Percentiles rank a stretch among this genome's conserved stretches.
Conservation (phyloP, 92 coral and sea anemone genomes). For the Parazoanthus atlanticus region DNA sequence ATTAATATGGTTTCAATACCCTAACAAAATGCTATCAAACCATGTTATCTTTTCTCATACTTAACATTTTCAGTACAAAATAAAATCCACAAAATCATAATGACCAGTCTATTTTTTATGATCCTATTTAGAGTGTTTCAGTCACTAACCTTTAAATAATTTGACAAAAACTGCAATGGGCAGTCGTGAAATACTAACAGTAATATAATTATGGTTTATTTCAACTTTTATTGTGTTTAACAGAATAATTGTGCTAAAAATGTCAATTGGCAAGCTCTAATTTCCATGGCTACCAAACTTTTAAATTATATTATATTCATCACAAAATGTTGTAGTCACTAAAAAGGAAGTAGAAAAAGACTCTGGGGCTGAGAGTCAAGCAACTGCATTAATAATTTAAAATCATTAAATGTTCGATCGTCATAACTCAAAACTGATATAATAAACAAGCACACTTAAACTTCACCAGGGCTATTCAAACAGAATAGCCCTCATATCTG, state of each 20-base stretch:
- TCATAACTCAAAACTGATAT: constrained; percentile 5
- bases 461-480: constrained; percentile 16
- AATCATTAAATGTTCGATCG: constrained; percentile 21
- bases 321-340: not conserved
- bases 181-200: not conserved
- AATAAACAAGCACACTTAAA: constrained; percentile 26
- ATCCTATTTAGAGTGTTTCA: too few relatives aligned
- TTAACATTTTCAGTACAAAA: too few relatives aligned
- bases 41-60: too few relatives aligned
- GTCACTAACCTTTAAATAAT: too few relatives aligned
- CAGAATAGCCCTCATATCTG: not conserved
- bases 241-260: not conserved
- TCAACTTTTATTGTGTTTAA: not conserved
- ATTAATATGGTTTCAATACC: too few relatives aligned
- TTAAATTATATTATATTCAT: not conserved
- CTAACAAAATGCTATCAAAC: too few relatives aligned
- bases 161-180: not conserved
- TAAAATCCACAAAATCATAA: not conserved
- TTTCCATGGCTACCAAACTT: not conserved
- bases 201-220: not conserved
- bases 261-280: not conserved
- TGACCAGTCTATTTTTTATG: too few relatives aligned
- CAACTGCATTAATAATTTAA: constrained; percentile 3
- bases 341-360: not conserved
- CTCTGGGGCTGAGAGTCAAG: not conserved